Evolutionary conservation across 2,113 vertebrate species (phyloP).

Genomic region (Antennarius striatus): DNA sequence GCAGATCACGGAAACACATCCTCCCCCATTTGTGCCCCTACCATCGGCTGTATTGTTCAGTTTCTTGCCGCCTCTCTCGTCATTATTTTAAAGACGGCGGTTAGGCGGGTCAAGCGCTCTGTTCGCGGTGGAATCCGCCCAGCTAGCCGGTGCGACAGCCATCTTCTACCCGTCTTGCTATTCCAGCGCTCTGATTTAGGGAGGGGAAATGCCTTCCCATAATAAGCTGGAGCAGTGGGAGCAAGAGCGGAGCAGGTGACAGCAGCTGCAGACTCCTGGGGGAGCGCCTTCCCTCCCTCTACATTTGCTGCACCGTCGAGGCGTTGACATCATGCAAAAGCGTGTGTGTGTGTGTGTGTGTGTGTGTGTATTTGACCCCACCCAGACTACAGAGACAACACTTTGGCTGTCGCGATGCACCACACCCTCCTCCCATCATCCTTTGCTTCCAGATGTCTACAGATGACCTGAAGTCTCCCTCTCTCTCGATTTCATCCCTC

Average conservation of each 20-base stretch:
- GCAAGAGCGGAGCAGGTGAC: conserved; percentile 18
- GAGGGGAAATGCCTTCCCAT: conserved; percentile 38
- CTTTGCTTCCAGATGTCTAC: conserved; percentile 59
- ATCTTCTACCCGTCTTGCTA: conserved; percentile 12
- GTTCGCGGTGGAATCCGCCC: too few relatives aligned
- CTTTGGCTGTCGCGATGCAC: conserved; percentile 54
- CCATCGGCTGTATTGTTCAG: too few relatives aligned
- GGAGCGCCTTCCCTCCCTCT: conserved; percentile 42
- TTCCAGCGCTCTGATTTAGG: conserved; percentile 1
- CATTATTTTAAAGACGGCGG: neutral
- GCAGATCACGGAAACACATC: too few relatives aligned
- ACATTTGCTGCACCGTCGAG: conserved; percentile 27
- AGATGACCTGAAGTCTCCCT: conserved; percentile 23
- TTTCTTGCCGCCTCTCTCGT: too few relatives aligned
- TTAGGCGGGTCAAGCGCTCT: neutral
- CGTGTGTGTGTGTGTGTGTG: too few relatives aligned
- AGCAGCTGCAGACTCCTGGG: conserved; percentile 52
- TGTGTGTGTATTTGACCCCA: conserved; percentile 47
- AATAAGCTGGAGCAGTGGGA: conserved; percentile 32
- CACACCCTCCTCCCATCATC: conserved; percentile 40
- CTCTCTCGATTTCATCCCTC: neutral
- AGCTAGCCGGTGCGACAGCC: conserved; percentile 5
- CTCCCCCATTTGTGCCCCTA: too few relatives aligned
- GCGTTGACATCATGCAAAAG: conserved; percentile 47
- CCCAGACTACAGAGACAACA: conserved; percentile 72